phyloP scores from a whole-genome alignment of 1,140 invertebrate genomes.

The Tetramorium alpestre region DNA sequence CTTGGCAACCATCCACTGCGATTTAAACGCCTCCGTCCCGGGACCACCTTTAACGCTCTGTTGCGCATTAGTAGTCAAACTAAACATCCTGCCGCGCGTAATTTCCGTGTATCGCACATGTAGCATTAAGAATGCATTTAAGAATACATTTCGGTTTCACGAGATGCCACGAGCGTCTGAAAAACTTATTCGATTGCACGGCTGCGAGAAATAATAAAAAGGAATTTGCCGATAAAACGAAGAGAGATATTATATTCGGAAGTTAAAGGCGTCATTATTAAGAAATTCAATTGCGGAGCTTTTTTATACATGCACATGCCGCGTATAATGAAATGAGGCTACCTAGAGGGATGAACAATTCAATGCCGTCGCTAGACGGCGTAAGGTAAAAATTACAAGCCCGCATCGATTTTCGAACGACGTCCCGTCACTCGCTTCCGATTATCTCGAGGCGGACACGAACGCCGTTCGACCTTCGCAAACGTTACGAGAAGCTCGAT shows the following conservation, averaged over 20 bases:
- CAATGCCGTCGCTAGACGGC: conserved; percentile 45
- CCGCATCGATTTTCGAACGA: conserved; percentile 57
- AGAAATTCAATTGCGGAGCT: conserved; percentile 1
- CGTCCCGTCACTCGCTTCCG: conserved; percentile 50
- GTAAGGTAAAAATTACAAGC: conserved; percentile 54
- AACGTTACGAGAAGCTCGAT: conserved; percentile 54
- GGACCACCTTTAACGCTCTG: conserved; percentile 40
- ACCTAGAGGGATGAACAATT: conserved; percentile 28
- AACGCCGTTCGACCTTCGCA: conserved; percentile 41
- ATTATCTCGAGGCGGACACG: conserved; percentile 47
- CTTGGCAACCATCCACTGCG: conserved; percentile 35
- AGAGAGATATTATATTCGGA: background rate
- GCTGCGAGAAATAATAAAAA: background rate
- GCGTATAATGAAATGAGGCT: conserved; percentile 8
- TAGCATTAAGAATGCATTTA: background rate
- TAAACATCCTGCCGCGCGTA: background rate
- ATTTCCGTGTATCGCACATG: background rate
- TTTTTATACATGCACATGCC: background rate
- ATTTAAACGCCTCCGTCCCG: conserved; percentile 30
- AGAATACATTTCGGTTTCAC: background rate
- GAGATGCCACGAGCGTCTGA: too few species aligned
- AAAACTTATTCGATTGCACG: too few species aligned
- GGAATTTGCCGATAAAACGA: background rate
- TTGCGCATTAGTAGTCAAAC: conserved; percentile 37
- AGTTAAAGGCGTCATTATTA: background rate